Evolutionary conservation across 2,113 vertebrate species (phyloP).

Genomic region (Embiotoca jacksoni): DNA sequence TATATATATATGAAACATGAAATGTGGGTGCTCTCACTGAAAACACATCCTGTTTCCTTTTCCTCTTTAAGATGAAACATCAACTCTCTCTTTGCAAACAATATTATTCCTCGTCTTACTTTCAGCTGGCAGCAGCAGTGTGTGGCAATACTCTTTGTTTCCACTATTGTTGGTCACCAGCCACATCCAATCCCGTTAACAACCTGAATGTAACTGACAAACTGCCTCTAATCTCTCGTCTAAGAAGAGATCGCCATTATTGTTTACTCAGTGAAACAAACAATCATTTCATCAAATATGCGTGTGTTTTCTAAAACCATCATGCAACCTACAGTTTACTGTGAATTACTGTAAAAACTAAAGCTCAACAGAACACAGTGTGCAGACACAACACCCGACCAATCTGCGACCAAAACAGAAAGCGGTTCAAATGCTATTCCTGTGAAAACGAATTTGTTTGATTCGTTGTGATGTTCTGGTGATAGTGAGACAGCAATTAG

Average conservation of each 20-base stretch:
- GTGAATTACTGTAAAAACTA: no score
- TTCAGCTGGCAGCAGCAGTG: not conserved
- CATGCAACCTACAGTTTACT: not conserved
- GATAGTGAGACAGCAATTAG: not conserved
- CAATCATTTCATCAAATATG: no score
- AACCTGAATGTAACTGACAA: not conserved
- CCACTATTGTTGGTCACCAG: accelerated
- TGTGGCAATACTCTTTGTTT: not conserved
- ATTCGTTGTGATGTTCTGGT: not conserved
- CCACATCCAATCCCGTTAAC: not conserved
- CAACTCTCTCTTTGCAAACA: no score
- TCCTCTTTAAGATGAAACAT: no score
- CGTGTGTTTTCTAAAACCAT: not conserved
- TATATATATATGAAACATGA: no score
- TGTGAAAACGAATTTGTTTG: not conserved
- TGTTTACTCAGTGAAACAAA: no score
- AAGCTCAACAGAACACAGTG: not conserved
- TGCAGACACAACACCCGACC: not conserved
- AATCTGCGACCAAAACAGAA: not conserved
- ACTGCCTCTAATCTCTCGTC: not conserved
- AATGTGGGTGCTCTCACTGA: no score
- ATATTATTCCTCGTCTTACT: not conserved
- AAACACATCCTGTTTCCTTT: not conserved
- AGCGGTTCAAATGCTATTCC: not conserved
- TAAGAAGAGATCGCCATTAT: no score